These are phyloP conservation scores for Iselma pallidipennis DNA, from an alignment of 2,888 invertebrate species.

Conservation along the genomic window DNA sequence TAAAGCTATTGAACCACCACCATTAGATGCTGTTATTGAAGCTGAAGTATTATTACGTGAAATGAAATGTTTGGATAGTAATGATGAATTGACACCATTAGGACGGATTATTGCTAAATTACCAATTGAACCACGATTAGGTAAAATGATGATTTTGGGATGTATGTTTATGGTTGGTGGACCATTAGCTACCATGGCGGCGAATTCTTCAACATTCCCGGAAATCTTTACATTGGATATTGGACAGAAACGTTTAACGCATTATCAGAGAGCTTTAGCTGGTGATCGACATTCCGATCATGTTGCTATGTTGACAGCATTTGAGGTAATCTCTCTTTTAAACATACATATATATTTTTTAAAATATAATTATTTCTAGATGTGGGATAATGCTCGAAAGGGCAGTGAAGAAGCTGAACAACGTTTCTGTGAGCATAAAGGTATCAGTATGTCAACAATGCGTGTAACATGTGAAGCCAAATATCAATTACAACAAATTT, in stretches of 20 bases:
- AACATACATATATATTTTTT: neutral
- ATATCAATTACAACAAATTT: constrained; percentile 63
- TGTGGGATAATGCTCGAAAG: constrained; percentile 72
- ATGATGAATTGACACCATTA: constrained; percentile 89
- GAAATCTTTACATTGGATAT: constrained; percentile 89
- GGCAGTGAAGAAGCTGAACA: constrained; percentile 77
- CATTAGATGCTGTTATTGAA: constrained; percentile 96
- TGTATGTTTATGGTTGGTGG: constrained; percentile 89
- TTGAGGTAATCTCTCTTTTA: constrained; percentile 62
- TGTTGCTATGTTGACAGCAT: constrained; percentile 91
- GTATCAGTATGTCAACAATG: constrained; percentile 85
- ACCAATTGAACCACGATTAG: constrained; percentile 94
- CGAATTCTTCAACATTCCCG: constrained; percentile 93
- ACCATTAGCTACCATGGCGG: constrained; percentile 90
- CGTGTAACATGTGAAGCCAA: constrained; percentile 92
- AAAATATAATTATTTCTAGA: constrained; percentile 47
- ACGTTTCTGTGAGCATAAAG: constrained; percentile 87
- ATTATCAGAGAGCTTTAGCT: constrained; percentile 83
- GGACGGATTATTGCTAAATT: constrained; percentile 92
- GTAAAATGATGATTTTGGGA: constrained; percentile 98
- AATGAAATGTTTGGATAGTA: constrained; percentile 86
- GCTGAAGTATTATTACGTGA: constrained; percentile 84
- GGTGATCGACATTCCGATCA: constrained; percentile 92
- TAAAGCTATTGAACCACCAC: constrained; percentile 95
- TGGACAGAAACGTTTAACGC: constrained; percentile 73